Percentiles rank a stretch among this genome's conserved stretches.
phyloP scores from a whole-genome alignment of 2,797 vertebrate species.

The Notolabrus celidotus region DNA sequence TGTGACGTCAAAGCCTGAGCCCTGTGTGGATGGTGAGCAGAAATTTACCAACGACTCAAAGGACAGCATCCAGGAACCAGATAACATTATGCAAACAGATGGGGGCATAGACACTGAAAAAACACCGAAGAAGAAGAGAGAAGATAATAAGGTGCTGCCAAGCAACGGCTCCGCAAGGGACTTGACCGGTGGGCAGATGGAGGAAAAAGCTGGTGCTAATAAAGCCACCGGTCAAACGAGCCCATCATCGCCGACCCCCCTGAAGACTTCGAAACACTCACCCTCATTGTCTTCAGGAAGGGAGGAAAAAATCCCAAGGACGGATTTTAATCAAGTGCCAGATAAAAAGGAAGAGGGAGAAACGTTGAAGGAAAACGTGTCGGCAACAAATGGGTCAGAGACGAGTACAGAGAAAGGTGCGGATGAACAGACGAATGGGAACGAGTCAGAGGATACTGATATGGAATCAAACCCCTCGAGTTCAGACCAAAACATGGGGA shows the following conservation, averaged over 20 bases:
- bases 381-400: slow-evolving; percentile 34
- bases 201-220: slow-evolving; percentile 45
- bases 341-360: slow-evolving; percentile 55
- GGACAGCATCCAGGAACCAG: slow-evolving; percentile 49
- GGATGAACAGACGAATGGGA: slow-evolving; percentile 64
- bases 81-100: slow-evolving; percentile 60
- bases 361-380: slow-evolving; percentile 22
- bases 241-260: slow-evolving; percentile 56
- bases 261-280: slow-evolving; percentile 72
- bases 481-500: slow-evolving; percentile 44
- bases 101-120: slow-evolving; percentile 65
- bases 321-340: slow-evolving; percentile 71
- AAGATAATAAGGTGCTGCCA: slow-evolving; percentile 53
- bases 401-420: slow-evolving; percentile 27
- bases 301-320: slow-evolving; percentile 82
- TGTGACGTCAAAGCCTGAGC: slow-evolving; percentile 42
- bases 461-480: slow-evolving; percentile 57
- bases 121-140: slow-evolving; percentile 74
- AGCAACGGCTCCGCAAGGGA: slow-evolving; percentile 54
- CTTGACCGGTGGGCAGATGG: slow-evolving; percentile 35
- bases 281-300: slow-evolving; percentile 65
- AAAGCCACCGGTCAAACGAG: slow-evolving; percentile 56
- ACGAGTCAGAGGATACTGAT: slow-evolving; percentile 69
- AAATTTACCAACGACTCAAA: slow-evolving; percentile 33
- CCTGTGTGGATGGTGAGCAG: slow-evolving; percentile 36